phyloP scores from a whole-genome alignment of 2,797 vertebrate species.

The Adrianichthys oophorus region DNA sequence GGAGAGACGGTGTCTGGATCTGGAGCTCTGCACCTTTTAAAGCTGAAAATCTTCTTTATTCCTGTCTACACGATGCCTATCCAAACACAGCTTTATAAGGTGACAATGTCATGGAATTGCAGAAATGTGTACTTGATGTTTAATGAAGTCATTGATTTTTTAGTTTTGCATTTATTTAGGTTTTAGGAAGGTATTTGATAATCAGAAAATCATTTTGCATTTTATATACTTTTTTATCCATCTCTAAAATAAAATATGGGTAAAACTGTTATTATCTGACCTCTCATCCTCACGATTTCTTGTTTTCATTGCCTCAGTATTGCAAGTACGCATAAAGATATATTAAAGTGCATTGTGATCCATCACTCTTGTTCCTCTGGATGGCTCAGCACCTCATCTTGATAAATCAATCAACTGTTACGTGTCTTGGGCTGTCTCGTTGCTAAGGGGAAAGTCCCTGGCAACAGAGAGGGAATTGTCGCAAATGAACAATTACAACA shows the following conservation, averaged over 20 bases:
- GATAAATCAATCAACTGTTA: slow-evolving; percentile 38
- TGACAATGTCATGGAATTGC: no score
- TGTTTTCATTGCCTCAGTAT: slow-evolving; percentile 22
- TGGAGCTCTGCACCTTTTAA: slow-evolving; percentile 41
- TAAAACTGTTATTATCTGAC: slow-evolving; percentile 14
- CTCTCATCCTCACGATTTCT: slow-evolving; percentile 29
- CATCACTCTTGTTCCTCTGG: slow-evolving; percentile 20
- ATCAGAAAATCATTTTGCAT: no score
- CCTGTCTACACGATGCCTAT: slow-evolving; percentile 34
- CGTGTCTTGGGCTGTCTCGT: slow-evolving; percentile 24
- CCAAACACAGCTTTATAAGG: slow-evolving; percentile 19
- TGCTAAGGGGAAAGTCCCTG: slow-evolving; percentile 44
- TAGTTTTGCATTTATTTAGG: no score
- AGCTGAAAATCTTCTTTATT: slow-evolving; percentile 43
- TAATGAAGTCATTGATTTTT: no score
- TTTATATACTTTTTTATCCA: no score
- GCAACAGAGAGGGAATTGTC: slow-evolving; percentile 35
- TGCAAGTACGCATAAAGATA: slow-evolving; percentile 32
- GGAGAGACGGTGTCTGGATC: slow-evolving; percentile 44
- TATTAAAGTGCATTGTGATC: slow-evolving; percentile 33
- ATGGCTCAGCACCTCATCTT: slow-evolving; percentile 24
- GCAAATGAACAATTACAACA: slow-evolving; percentile 12
- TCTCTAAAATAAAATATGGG: no score
- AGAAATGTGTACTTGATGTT: no score
- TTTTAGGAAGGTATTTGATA: no score